These are phyloP conservation scores for Forpus xanthops DNA, from an alignment of 2,797 vertebrate genomes.

Conservation along the genomic window DNA sequence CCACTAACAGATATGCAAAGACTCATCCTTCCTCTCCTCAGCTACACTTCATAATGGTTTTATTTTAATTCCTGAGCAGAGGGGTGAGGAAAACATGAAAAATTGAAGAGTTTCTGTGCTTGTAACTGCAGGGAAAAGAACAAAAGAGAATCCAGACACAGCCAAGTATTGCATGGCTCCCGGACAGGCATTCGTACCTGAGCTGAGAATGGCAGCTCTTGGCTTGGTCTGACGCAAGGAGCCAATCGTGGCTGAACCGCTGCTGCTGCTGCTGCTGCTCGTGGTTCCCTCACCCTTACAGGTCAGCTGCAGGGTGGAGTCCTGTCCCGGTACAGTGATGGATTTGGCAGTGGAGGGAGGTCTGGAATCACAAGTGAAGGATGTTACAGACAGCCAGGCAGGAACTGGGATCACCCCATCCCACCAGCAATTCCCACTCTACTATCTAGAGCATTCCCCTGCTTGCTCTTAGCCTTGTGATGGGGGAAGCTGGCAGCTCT, in stretches of 20 bases:
- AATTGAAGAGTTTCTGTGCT: not conserved
- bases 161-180: not conserved
- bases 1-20: not conserved
- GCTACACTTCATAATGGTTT: not conserved
- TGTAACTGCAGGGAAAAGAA: not conserved
- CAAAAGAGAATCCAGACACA: not conserved
- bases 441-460: not conserved
- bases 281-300: conserved; percentile 93
- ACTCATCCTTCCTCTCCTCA: not conserved
- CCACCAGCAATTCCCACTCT: fast-evolving
- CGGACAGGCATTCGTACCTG: conserved; percentile 75
- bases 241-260: conserved; percentile 73
- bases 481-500: not conserved
- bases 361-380: conserved; percentile 59
- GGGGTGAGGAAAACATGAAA: not conserved
- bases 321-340: conserved; percentile 87
- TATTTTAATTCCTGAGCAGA: not conserved
- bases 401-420: not conserved
- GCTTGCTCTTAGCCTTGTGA: not conserved
- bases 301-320: conserved; percentile 91
- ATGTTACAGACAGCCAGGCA: not conserved
- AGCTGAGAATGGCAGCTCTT: conserved; percentile 83
- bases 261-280: conserved; percentile 54
- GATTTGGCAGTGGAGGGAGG: conserved; percentile 91
- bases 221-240: conserved; percentile 81